Evolutionary conservation across 2,113 vertebrate genomes (phyloP).

Genomic region (Triplophysa tibetana): DNA sequence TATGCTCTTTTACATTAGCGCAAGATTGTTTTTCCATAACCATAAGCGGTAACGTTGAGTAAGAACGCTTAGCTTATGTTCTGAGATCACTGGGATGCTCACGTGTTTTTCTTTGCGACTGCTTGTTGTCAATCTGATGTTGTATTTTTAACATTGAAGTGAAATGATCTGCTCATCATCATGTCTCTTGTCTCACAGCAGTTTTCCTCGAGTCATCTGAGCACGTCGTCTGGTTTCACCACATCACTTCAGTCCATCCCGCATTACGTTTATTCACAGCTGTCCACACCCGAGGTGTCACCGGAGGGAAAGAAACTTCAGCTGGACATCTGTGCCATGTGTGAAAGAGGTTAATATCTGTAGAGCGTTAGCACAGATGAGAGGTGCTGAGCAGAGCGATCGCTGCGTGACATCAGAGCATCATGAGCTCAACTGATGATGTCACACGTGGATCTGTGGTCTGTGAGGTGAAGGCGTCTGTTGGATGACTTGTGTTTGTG

Average conservation of each 20-base stretch:
- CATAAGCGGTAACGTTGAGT: too few species aligned
- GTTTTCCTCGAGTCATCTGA: slow-evolving; percentile 65
- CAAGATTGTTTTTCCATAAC: too few species aligned
- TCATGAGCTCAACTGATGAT: too few species aligned
- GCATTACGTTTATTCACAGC: slow-evolving; percentile 80
- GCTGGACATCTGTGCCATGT: slow-evolving; percentile 81
- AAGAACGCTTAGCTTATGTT: too few species aligned
- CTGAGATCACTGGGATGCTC: too few species aligned
- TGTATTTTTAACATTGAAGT: too few species aligned
- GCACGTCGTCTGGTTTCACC: slow-evolving; percentile 57
- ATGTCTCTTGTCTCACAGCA: slow-evolving; percentile 29
- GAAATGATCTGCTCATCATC: neutral
- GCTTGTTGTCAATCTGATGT: too few species aligned
- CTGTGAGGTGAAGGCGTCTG: neutral
- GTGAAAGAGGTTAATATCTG: slow-evolving; percentile 77
- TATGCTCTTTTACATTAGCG: too few species aligned
- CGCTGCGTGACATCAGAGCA: neutral
- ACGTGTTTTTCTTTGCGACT: too few species aligned
- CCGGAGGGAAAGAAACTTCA: slow-evolving; percentile 86
- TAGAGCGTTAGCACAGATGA: too few species aligned
- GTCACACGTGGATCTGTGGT: neutral
- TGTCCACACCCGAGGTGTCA: slow-evolving; percentile 77
- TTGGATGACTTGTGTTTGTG: neutral
- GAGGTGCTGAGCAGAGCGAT: neutral
- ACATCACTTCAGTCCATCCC: slow-evolving; percentile 88